Base-by-base conservation (phyloP, 23 tunicate species). In the Trididemnum nubilum region DNA sequence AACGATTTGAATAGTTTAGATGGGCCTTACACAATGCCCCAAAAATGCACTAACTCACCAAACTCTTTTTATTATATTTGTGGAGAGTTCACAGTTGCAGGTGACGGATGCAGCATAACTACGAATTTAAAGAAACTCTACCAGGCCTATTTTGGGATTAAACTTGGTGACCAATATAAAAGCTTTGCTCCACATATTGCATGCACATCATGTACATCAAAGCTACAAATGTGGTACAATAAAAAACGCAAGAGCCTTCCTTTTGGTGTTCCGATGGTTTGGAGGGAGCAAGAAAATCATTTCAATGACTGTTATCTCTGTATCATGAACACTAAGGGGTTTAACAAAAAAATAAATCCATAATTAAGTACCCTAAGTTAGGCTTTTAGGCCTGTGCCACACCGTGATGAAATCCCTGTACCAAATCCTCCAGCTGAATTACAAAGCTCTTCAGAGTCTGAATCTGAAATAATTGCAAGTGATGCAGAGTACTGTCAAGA, bases 211-310 rank as follows among this genome's bases (percentile, higher is more conserved):
- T 80, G 82, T 78, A 28, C 49, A 80, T 21, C 58, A 33, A 38
- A 38, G 33, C 76, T 80, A 80, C 59, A 67, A 28, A 54, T 51
- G 66, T 80, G 84, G 84, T 38, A 35, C 59, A n/a, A 80, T 4
- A 59, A 65, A 80, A 80, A 65, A 80, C 57, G n/a, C 33, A 64
- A 64, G 57, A 65, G 33, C 57, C 57, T 80, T 36, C 84, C 75
- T 64, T 80, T 80, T 65, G 74, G 75, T n/a, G 84, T 80, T 33
- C 84, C 84, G 15, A 65, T 80, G 84, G 74, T 80, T n/a, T 80
- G 75, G 84, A 64, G 75, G 24, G 84, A 80, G 76, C 73, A 64
- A 64, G 2, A 37, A 63, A 1, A 65, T 59, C 84, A 80, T 65
- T 34, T 23, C 33, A n/a, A 64, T 34, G 84, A 80, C 28, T 80